These are phyloP conservation scores for Toxostoma redivivum DNA, from an alignment of 2,113 vertebrate genomes.

Conservation along the genomic window DNA sequence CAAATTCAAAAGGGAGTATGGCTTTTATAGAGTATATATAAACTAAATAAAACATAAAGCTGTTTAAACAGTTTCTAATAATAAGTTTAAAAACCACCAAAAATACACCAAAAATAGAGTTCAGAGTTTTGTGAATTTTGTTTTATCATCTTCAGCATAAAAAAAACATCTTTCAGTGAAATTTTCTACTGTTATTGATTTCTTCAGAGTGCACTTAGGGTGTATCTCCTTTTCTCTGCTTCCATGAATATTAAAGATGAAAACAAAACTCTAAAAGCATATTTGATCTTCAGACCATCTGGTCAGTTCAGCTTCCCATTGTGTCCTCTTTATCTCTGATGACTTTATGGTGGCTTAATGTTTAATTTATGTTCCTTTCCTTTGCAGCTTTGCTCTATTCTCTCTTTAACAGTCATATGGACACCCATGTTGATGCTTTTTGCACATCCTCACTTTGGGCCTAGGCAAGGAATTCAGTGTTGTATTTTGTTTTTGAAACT, in stretches of 20 bases:
- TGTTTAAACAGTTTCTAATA: not conserved
- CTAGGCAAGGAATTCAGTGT: not conserved
- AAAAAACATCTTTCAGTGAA: accelerated
- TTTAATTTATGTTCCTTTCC: not conserved
- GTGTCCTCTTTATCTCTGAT: not conserved
- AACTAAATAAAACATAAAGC: not conserved
- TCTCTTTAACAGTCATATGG: not conserved
- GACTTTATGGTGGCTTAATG: not conserved
- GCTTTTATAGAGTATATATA: not conserved
- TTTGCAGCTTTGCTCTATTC: not conserved
- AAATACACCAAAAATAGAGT: not conserved
- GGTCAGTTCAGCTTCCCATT: not conserved
- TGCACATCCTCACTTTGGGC: not conserved
- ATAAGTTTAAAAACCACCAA: not conserved
- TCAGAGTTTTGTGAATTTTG: not conserved
- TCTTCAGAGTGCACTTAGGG: not conserved
- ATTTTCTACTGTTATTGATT: not conserved
- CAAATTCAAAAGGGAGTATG: not conserved
- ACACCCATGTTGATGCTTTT: not conserved
- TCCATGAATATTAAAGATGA: not conserved
- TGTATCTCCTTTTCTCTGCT: not conserved
- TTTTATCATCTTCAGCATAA: not conserved
- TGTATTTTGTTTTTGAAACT: not conserved
- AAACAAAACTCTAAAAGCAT: not conserved
- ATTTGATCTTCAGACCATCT: not conserved